phyloP scores from a whole-genome alignment of 2,113 vertebrate genomes.

The Crypturellus undulatus region DNA sequence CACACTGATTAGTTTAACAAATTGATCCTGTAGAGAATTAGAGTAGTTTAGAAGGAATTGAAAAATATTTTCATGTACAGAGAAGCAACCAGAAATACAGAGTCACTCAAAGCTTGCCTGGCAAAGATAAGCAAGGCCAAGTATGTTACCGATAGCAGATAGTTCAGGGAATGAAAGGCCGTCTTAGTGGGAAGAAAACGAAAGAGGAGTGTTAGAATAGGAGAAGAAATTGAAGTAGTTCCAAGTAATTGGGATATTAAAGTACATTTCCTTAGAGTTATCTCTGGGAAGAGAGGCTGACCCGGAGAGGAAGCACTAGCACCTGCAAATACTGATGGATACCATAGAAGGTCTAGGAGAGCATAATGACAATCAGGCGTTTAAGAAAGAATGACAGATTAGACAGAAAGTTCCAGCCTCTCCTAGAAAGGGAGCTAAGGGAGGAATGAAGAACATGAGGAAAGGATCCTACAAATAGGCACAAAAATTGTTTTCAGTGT shows the following conservation, averaged over 20 bases:
- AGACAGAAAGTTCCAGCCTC: not conserved
- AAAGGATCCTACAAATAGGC: not conserved
- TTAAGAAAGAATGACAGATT: not conserved
- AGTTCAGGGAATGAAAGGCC: constrained; percentile 55
- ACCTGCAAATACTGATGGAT: not conserved
- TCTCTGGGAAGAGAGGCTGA: not conserved
- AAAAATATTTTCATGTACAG: not conserved
- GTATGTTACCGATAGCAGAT: constrained; percentile 44
- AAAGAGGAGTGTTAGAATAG: not conserved
- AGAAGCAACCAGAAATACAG: constrained; percentile 17
- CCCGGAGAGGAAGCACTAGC: not conserved
- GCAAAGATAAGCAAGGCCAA: constrained; percentile 60
- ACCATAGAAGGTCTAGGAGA: not conserved
- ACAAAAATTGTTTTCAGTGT: not conserved
- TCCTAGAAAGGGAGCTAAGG: not conserved
- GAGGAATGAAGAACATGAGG: not conserved
- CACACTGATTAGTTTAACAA: not conserved
- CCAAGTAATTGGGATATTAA: not conserved
- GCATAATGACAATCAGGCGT: not conserved
- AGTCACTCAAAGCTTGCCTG: constrained; percentile 50
- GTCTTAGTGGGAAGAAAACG: constrained; percentile 28
- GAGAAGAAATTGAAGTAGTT: not conserved
- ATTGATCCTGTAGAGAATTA: not conserved
- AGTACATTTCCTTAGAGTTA: not conserved
- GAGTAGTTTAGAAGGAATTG: not conserved